Evolutionary conservation across 2,113 vertebrate species (phyloP), one percentile per base, ranked within the genome.

Genomic region (Pluvialis apricaria): DNA sequence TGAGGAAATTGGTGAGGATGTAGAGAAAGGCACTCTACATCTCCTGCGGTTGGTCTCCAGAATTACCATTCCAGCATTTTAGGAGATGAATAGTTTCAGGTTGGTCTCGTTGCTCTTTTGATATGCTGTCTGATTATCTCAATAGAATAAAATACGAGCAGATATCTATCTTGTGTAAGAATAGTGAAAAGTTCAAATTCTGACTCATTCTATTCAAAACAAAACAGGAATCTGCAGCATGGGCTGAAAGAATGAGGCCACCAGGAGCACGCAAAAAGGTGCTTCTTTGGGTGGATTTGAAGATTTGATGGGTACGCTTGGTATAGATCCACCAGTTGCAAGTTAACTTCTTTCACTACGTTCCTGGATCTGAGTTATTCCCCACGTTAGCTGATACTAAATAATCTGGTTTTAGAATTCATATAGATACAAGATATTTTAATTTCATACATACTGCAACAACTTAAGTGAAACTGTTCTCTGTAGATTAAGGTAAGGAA

Each of bases 61-160:
- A 58, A 8, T 13, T 36, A 25, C 17, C 9, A 60, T 0, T 3
- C 13, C 38, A 34, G 22, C 45, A 13, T 80, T 90, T 73, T 22
- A 82, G 29, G 20, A 64, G 61, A 55, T 28, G 31, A 9, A 0
- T 22, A 15, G 3, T 71, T 71, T 68, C 32, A 52, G 15, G 1
- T 20, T 32, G 49, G 28, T 71, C 28, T 8, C 0, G 1, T 19
- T 51, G 34, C 49, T 72, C 10, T 86, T 77, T 34, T 60, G 34
- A 4, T 14, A 8, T 45, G 83, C 57, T 36, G 22, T 38, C 45
- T 42, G 51, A 36, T 49, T 42, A 44, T 55, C 34, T 72, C 17
- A 28, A 10, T 1, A 22, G 87, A 60, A 14, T 17, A 44, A 54
- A 65, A 62, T 24, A 15, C 0, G 0, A 9, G 44, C 36, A 57